A percentile compares a stretch with the other conserved stretches of the same genome.
Evolutionary conservation across 2,888 invertebrate genomes (phyloP).

Genomic region (Brenthis ino): DNA sequence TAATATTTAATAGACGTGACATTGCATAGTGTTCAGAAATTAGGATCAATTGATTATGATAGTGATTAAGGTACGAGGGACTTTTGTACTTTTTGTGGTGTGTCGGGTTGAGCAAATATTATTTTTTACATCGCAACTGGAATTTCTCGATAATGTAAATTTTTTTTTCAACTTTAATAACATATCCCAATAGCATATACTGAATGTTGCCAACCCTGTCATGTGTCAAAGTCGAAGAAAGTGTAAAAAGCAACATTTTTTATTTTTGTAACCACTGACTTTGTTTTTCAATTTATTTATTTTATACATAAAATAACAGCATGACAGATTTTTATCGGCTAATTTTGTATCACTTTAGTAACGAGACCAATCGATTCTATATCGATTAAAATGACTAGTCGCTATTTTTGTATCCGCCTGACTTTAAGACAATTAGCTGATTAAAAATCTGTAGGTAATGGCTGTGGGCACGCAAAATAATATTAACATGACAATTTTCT

Average conservation of each 20-base stretch:
- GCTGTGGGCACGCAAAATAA: background rate
- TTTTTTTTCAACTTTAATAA: background rate
- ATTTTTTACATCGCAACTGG: slow-evolving; percentile 34
- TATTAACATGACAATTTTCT: background rate
- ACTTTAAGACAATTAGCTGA: background rate
- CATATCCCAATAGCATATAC: slow-evolving; percentile 3
- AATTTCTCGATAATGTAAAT: background rate
- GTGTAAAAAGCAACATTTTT: background rate
- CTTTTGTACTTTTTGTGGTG: slow-evolving; percentile 79
- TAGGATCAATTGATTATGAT: slow-evolving; percentile 63
- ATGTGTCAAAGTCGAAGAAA: slow-evolving; percentile 35
- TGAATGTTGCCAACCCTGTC: slow-evolving; percentile 34
- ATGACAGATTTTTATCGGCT: slow-evolving; percentile 4
- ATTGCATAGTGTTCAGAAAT: slow-evolving; percentile 72
- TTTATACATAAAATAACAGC: background rate
- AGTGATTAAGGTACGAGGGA: slow-evolving; percentile 62
- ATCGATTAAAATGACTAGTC: background rate
- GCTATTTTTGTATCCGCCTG: background rate
- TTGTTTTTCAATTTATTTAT: no score
- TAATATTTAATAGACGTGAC: slow-evolving; percentile 70
- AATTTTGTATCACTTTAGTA: background rate
- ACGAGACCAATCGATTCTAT: background rate
- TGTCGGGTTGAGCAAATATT: slow-evolving; percentile 64
- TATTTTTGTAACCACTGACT: no score
- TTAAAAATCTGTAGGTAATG: background rate